A percentile compares a stretch with the other conserved stretches of the same genome.
These are phyloP conservation scores for Sinhomidia bicolor DNA, from an alignment of 2,888 invertebrate genomes.

Conservation along the genomic window DNA sequence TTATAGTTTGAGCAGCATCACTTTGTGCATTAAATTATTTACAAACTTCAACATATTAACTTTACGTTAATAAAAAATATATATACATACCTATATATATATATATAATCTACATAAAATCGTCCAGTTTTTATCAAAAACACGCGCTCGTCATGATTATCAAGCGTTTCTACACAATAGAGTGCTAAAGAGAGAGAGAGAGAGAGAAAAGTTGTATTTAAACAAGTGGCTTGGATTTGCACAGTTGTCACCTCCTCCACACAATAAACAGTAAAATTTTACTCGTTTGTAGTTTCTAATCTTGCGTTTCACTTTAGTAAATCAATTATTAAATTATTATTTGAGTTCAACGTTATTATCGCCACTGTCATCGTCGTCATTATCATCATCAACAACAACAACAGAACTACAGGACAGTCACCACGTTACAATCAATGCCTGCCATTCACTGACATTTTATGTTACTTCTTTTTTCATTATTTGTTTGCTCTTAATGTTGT, in stretches of 20 bases:
- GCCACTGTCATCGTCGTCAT: neutral
- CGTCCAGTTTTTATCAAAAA: neutral
- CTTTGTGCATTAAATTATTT: too few species aligned
- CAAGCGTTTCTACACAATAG: neutral
- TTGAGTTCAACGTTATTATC: constrained; percentile 36
- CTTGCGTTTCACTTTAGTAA: constrained; percentile 17
- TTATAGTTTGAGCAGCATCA: too few species aligned
- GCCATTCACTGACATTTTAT: neutral
- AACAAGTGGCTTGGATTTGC: constrained; percentile 32
- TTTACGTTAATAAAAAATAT: too few species aligned
- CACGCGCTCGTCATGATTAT: neutral
- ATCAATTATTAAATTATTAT: constrained; percentile 27
- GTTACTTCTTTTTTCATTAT: neutral
- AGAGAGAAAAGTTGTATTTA: constrained; percentile 22
- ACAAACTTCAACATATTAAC: too few species aligned
- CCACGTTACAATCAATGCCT: neutral
- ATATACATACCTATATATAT: too few species aligned
- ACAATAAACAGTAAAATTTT: neutral
- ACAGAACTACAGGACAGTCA: neutral
- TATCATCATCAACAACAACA: neutral
- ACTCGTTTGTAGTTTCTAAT: constrained; percentile 29
- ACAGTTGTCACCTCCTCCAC: constrained; percentile 34
- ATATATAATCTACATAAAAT: neutral
- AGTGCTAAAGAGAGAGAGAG: neutral
- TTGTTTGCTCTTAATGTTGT: neutral